Evolutionary conservation across 2,797 vertebrate species (phyloP).

Genomic region (Sebastes nivosus): DNA sequence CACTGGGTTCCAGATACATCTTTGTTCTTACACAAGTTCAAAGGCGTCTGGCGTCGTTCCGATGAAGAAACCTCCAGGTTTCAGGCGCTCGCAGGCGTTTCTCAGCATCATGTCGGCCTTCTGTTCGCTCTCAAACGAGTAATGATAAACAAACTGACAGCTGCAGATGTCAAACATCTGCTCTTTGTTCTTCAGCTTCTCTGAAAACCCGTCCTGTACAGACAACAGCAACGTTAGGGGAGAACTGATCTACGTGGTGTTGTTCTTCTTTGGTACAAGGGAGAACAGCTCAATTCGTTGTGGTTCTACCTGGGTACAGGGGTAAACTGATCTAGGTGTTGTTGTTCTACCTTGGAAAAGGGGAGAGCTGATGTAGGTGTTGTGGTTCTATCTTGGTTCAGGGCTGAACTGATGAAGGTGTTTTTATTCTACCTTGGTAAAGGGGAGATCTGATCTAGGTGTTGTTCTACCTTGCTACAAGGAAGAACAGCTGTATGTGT

Average conservation of each 20-base stretch:
- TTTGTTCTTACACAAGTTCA: slow-evolving; percentile 89
- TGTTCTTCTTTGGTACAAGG: neutral
- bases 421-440: neutral
- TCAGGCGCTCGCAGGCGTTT: slow-evolving; percentile 93
- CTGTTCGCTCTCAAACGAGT: slow-evolving; percentile 92
- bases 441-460: neutral
- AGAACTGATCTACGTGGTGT: neutral
- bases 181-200: slow-evolving; percentile 84
- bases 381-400: neutral
- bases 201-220: slow-evolving; percentile 86
- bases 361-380: too few species aligned
- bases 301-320: neutral
- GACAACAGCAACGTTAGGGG: neutral
- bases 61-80: slow-evolving; percentile 94
- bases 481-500: neutral
- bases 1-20: neutral
- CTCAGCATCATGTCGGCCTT: slow-evolving; percentile 95
- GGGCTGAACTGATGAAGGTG: neutral
- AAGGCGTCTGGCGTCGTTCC: slow-evolving; percentile 96
- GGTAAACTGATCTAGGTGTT: too few species aligned
- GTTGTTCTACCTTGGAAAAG: too few species aligned
- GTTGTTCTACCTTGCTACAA: neutral
- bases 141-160: slow-evolving; percentile 98
- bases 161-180: slow-evolving; percentile 92
- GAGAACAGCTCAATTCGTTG: neutral